Percentiles rank a stretch among this genome's conserved stretches.
phyloP scores from a whole-genome alignment of 2,113 vertebrate species.

The Phrynocephalus versicolor region DNA sequence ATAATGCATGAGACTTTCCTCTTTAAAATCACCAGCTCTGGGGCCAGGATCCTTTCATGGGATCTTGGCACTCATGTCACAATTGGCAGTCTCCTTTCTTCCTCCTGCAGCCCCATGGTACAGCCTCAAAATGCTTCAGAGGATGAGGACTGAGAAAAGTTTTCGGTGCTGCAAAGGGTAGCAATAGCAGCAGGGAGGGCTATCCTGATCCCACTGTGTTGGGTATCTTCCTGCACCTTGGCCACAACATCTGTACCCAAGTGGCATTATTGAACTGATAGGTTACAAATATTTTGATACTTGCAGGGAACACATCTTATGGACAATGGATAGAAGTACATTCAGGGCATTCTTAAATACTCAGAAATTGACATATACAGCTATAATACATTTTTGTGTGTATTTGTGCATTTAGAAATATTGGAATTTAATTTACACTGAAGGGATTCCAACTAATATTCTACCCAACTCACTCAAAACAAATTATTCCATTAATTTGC shows the following conservation, averaged over 20 bases:
- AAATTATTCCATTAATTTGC: neutral
- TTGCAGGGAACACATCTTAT: neutral
- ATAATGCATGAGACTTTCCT: constrained; percentile 3
- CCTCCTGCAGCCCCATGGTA: too few relatives aligned
- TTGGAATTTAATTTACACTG: neutral
- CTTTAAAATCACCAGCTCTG: neutral
- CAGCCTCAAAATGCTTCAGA: too few relatives aligned
- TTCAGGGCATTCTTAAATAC: neutral
- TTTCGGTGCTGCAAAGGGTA: too few relatives aligned
- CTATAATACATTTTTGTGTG: neutral
- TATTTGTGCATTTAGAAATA: neutral
- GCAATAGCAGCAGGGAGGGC: too few relatives aligned
- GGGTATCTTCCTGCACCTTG: too few relatives aligned
- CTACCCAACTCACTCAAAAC: neutral
- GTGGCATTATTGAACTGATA: neutral
- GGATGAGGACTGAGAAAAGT: too few relatives aligned
- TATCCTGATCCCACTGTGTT: too few relatives aligned
- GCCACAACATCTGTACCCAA: too few relatives aligned
- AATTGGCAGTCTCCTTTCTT: too few relatives aligned
- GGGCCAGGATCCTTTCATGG: too few relatives aligned
- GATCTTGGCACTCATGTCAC: too few relatives aligned
- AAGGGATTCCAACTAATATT: neutral
- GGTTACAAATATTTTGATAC: neutral
- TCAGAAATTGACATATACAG: neutral
- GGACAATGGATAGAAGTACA: neutral